A percentile compares a stretch with the other conserved stretches of the same genome.
These are phyloP conservation scores for Passer montanus DNA, from an alignment of 2,113 vertebrate species.

Conservation along the genomic window DNA sequence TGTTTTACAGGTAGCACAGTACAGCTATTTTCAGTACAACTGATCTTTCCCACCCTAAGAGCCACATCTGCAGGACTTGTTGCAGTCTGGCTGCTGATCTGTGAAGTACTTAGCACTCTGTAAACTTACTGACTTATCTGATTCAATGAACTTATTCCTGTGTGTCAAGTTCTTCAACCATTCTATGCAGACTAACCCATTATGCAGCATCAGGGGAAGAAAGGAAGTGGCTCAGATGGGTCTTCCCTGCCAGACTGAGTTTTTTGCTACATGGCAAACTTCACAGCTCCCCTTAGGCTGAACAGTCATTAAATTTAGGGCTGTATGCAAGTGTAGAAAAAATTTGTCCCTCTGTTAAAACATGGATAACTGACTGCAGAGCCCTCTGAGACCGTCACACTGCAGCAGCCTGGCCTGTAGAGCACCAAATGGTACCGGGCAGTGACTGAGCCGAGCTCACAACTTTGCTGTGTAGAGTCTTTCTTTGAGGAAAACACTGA, in stretches of 20 bases:
- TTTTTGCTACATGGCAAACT: not conserved
- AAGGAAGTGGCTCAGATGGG: not conserved
- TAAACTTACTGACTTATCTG: not conserved
- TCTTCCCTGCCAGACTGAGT: not conserved
- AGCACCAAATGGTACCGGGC: accelerated
- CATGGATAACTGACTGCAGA: not conserved
- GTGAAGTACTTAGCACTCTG: not conserved
- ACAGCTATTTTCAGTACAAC: not conserved
- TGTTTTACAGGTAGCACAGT: not conserved
- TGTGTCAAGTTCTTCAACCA: not conserved
- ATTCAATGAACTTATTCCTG: not conserved
- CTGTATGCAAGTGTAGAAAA: not conserved
- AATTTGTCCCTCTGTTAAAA: not conserved
- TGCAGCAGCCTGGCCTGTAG: not conserved
- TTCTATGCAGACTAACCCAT: not conserved
- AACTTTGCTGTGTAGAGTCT: not conserved
- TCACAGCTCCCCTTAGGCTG: not conserved
- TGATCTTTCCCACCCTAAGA: not conserved
- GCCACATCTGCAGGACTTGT: not conserved
- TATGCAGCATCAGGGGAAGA: not conserved
- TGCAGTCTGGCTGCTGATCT: not conserved
- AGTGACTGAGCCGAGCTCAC: accelerated
- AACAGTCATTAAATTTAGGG: not conserved
- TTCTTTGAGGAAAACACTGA: not conserved
- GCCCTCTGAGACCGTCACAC: accelerated